Conservation (phyloP, 2,888 invertebrate species). For the Cylloceria caligata region DNA sequence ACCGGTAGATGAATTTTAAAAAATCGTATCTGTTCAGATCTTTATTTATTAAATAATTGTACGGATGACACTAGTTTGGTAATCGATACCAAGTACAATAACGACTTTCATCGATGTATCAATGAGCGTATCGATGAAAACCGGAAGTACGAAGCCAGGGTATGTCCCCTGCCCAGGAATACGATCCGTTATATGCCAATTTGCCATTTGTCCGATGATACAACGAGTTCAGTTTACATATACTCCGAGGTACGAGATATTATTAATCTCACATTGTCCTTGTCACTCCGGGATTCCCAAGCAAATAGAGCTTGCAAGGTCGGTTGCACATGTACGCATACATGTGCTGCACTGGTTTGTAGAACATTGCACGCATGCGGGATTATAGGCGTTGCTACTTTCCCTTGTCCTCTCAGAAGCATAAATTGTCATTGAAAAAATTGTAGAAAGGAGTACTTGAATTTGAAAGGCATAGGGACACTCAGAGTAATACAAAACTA, state of each 20-base stretch:
- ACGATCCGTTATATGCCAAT: constrained; percentile 30
- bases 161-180: constrained; percentile 35
- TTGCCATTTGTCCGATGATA: constrained; percentile 13
- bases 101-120: not conserved
- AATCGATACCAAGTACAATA: not conserved
- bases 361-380: no score
- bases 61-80: not conserved
- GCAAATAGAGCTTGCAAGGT: constrained; percentile 24
- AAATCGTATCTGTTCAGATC: not conserved
- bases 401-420: not conserved
- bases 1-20: not conserved
- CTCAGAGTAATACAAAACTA: not conserved
- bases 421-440: not conserved
- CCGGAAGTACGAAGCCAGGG: constrained; percentile 14
- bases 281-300: constrained; percentile 55
- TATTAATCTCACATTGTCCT: constrained; percentile 51
- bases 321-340: constrained; percentile 5
- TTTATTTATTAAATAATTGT: not conserved
- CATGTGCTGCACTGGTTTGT: not conserved
- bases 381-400: not conserved
- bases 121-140: constrained; percentile 14
- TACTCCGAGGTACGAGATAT: constrained; percentile 11
- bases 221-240: constrained; percentile 40
- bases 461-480: not conserved
- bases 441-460: not conserved